These are phyloP conservation scores for Mormyrus hasselquistii DNA, from an alignment of 2,797 vertebrate species.

Conservation along the genomic window DNA sequence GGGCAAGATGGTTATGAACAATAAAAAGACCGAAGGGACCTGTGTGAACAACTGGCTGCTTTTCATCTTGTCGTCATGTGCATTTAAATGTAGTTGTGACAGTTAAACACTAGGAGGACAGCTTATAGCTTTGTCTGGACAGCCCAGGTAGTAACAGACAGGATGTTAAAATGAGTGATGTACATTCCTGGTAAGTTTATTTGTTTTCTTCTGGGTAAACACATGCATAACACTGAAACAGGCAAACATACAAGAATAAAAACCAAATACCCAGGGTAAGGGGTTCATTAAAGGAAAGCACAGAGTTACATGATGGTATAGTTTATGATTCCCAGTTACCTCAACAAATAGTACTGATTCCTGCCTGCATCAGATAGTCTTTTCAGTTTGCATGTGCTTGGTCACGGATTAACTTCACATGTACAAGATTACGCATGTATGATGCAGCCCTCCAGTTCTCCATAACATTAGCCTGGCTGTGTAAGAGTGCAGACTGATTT, in stretches of 20 bases:
- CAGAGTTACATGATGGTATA: not conserved
- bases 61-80: not conserved
- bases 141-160: not conserved
- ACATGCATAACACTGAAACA: not conserved
- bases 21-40: not conserved
- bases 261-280: not conserved
- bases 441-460: not conserved
- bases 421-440: not conserved
- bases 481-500: not conserved
- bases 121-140: not conserved
- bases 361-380: not conserved
- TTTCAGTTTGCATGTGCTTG: not conserved
- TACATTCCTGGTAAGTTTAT: not conserved
- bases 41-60: not conserved
- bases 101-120: not conserved
- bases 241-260: not conserved
- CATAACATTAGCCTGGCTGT: not conserved
- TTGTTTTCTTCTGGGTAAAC: not conserved
- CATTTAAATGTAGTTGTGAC: not conserved
- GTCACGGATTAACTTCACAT: not conserved
- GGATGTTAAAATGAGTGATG: not conserved
- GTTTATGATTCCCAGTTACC: not conserved
- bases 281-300: not conserved
- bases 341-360: not conserved
- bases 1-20: constrained; percentile 19